Percentiles rank a stretch among this genome's conserved stretches.
Evolutionary conservation across 2,113 vertebrate genomes (phyloP).

Genomic region (Lophura nycthemera): DNA sequence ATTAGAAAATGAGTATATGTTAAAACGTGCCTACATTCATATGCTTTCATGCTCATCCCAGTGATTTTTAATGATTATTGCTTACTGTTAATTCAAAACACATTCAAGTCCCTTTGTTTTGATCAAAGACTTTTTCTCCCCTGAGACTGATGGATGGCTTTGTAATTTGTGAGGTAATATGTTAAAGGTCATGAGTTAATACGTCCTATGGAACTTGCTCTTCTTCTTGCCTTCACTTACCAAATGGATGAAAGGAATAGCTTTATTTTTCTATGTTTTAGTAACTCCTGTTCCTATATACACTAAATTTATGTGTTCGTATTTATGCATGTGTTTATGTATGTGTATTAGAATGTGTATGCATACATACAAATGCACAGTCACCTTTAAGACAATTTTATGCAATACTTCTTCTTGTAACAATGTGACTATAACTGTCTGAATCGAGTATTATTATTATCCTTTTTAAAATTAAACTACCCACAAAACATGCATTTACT

Average conservation of each 20-base stretch:
- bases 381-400: slow-evolving; percentile 76
- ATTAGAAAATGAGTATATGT: neutral
- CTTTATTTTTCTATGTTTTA: slow-evolving; percentile 60
- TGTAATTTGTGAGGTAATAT: slow-evolving; percentile 80
- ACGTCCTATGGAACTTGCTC: slow-evolving; percentile 76
- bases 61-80: slow-evolving; percentile 69
- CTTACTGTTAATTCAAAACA: slow-evolving; percentile 79
- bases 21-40: slow-evolving; percentile 39
- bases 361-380: slow-evolving; percentile 25
- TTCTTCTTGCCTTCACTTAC: slow-evolving; percentile 69
- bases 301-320: slow-evolving; percentile 40
- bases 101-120: slow-evolving; percentile 79
- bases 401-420: slow-evolving; percentile 77
- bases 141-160: slow-evolving; percentile 74
- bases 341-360: slow-evolving; percentile 4
- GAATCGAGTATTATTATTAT: slow-evolving; percentile 85
- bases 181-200: slow-evolving; percentile 84
- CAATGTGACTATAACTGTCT: slow-evolving; percentile 84
- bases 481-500: slow-evolving; percentile 87
- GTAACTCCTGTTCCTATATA: slow-evolving; percentile 43
- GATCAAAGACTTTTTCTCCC: slow-evolving; percentile 70
- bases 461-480: slow-evolving; percentile 86
- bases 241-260: slow-evolving; percentile 51
- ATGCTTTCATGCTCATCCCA: slow-evolving; percentile 40
- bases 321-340: slow-evolving; percentile 40